Evolutionary conservation across 2,888 invertebrate genomes (phyloP), one percentile per base, ranked within the genome.

Genomic region (Zygaena filipendulae): DNA sequence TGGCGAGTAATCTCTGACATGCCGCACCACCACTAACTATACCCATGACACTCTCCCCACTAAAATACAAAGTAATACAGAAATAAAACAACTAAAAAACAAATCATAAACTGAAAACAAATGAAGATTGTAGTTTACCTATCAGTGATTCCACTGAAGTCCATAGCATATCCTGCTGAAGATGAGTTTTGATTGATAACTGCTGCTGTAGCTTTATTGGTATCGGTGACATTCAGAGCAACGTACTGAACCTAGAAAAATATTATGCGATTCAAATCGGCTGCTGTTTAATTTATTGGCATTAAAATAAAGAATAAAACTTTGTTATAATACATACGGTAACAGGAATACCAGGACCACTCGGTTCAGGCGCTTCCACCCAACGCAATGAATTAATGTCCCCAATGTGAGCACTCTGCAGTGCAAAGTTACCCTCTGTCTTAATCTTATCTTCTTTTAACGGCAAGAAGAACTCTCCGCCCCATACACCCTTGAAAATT

Each of bases 1-100:
- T 70, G 4, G 79, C 81, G 27, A 61, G 59, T n/a, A 88, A 77
- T 18, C 74, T 52, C 4, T 16, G 16, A 7, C 86, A 82, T 23
- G 84, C 56, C 3, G 86, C 81, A 11, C 83, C 68, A 13, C 39
- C 34, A 0, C 50, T 43, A 2, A 84, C 70, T 29, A 87, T 48
- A 2, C 90, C 90, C 87, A 89, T 88, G 1, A 86, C 74, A 3
- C 81, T 71, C n/a, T 68, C 56, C 1, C 86, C 86, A 4, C 79
- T 77, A 13, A n/a, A n/a, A n/a, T n/a, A 5, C n/a, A 20, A 21
- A 20, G 20, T n/a, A n/a, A n/a, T n/a, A 12, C 18, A 3, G 3
- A 11, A 4, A 8, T 10, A 21, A 2, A 21, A 19, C 8, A 24
- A n/a, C n/a, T 11, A 25, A n/a, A n/a, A 4, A n/a, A n/a, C n/a